These are phyloP conservation scores for Drosophila ananassae DNA, from an alignment of 1,140 invertebrate species.

Conservation along the genomic window DNA sequence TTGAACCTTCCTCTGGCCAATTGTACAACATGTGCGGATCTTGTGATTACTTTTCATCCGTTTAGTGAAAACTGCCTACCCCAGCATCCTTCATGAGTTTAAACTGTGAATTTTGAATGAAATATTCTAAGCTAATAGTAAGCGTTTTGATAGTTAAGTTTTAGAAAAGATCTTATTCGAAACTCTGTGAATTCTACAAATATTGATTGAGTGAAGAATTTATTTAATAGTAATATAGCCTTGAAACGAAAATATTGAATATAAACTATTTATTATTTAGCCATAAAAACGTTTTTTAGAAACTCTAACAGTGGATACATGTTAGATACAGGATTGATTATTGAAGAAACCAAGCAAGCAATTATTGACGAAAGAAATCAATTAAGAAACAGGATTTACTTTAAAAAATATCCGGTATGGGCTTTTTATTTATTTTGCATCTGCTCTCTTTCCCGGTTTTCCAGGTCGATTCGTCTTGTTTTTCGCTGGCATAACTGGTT, in stretches of 20 bases:
- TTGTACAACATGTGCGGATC: slow-evolving; percentile 72
- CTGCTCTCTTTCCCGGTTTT: slow-evolving; percentile 3
- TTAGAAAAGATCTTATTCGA: not conserved
- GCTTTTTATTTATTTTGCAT: slow-evolving; percentile 8
- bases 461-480: not conserved
- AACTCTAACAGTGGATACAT: no score
- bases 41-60: slow-evolving; percentile 73
- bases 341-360: not conserved
- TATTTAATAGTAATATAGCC: no score
- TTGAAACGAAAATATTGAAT: not conserved
- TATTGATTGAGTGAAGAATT: not conserved
- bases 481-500: slow-evolving; percentile 1
- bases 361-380: not conserved
- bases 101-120: no score
- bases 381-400: slow-evolving; percentile 2
- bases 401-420: not conserved
- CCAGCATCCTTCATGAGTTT: no score
- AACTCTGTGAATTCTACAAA: not conserved
- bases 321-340: not conserved
- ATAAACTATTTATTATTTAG: not conserved
- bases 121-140: no score
- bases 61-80: slow-evolving; percentile 24
- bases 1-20: slow-evolving; percentile 49
- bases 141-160: no score
- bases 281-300: not conserved